These are phyloP conservation scores for Ovis canadensis DNA, from an alignment of 2,113 vertebrate genomes.

Conservation along the genomic window DNA sequence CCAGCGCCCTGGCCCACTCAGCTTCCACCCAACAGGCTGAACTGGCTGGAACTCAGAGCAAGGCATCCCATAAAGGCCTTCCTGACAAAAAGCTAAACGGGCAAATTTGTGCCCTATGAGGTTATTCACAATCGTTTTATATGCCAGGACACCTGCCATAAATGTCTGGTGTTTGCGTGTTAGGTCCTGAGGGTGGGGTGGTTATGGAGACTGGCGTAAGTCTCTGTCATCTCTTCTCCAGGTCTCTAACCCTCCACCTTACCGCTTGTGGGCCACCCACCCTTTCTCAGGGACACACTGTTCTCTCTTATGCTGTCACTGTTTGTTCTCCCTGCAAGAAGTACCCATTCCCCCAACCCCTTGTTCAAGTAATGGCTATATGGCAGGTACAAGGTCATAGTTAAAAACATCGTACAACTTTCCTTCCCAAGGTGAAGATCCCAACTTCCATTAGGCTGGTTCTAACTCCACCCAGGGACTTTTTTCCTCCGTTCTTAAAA, in stretches of 20 bases:
- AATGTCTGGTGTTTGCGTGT: neutral
- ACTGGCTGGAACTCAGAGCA: neutral
- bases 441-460: neutral
- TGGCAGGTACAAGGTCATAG: neutral
- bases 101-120: fast-evolving
- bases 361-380: neutral
- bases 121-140: neutral
- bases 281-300: neutral
- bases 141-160: neutral
- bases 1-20: neutral
- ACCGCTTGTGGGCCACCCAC: neutral
- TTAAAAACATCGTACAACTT: neutral
- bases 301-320: neutral
- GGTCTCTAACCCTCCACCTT: neutral
- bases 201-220: neutral
- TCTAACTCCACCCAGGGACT: neutral
- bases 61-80: neutral
- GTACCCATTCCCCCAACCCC: neutral
- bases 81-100: neutral
- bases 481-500: neutral
- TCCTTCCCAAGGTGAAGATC: neutral
- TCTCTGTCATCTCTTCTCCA: neutral
- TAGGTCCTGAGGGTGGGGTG: neutral
- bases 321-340: neutral
- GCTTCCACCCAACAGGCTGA: neutral